A percentile compares a stretch with the other conserved stretches of the same genome.
Conservation (phyloP, 2,888 invertebrate species). For the Meghimatium bilineatum region DNA sequence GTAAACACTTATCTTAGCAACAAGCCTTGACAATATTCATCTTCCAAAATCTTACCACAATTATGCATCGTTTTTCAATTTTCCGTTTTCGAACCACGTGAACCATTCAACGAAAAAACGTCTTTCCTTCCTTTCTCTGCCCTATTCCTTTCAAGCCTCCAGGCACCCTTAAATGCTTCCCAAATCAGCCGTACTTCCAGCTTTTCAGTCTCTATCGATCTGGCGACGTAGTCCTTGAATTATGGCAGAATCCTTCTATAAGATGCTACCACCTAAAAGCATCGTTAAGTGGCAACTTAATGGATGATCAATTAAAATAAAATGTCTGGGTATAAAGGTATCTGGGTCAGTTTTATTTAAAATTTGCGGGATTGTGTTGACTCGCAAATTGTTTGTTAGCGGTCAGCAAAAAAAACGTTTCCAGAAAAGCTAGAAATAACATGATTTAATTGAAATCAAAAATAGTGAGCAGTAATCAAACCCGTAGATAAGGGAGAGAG, state of each 20-base stretch:
- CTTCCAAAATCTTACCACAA: too few species aligned
- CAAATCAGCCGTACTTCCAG: slow-evolving; percentile 12
- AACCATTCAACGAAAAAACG: background rate
- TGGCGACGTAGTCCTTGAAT: slow-evolving; percentile 24
- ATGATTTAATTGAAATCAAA: too few species aligned
- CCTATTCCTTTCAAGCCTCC: background rate
- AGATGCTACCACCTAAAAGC: slow-evolving; percentile 14
- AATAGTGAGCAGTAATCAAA: too few species aligned
- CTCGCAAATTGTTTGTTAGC: too few species aligned
- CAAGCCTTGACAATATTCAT: too few species aligned
- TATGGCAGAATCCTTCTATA: slow-evolving; percentile 12
- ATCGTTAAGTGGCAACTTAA: slow-evolving; percentile 31
- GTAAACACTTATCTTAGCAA: too few species aligned
- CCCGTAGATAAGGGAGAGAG: too few species aligned
- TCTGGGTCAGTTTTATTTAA: background rate
- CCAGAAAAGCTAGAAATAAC: too few species aligned
- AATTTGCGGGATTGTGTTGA: too few species aligned
- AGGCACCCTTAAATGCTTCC: slow-evolving; percentile 11
- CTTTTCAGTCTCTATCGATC: slow-evolving; percentile 32
- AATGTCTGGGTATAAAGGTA: background rate
- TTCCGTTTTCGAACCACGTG: background rate
- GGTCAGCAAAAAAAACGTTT: too few species aligned
- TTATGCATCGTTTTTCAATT: too few species aligned
- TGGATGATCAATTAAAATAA: slow-evolving; percentile 38
- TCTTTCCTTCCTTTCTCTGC: background rate